Evolutionary conservation across 2,888 invertebrate species (phyloP), one percentile per base, ranked within the genome.

Genomic region (Creontiades dilutus): DNA sequence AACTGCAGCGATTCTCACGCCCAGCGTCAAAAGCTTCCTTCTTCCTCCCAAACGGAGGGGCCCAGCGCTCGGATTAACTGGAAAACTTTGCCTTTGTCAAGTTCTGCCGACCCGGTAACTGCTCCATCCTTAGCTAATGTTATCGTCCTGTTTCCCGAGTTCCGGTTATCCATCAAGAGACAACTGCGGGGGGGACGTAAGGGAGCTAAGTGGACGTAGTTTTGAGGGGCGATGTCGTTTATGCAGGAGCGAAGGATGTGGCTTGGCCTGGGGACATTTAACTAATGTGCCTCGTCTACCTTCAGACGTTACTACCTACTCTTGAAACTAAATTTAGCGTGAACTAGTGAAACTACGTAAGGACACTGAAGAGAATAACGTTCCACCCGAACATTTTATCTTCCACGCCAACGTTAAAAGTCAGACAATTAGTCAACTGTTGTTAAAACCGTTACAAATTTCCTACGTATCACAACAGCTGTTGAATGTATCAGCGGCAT

Each of bases 81-180:
- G 68, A 68, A 68, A 68, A 68, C 68, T 68, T 68, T 68, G 19
- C 23, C 68, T 68, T 68, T 68, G 68, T 68, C 68, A 68, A 68
- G 68, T 68, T 68, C 23, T 68, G 68, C 68, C 68, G 27, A 68
- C 68, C 68, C 68, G 68, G 68, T 68, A 23, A 23, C 68, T 68
- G 68, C 23, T 61, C 61, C 61, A 61, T 61, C 61, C 61, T 68
- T 68, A 68, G 68, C 68, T 68, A 68, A 68, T 68, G 68, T 68
- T 23, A 23, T 68, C 68, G 23, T 27, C 23, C 68, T 68, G 23
- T 23, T 68, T 68, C 12, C 13, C 23, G 68, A 68, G 27, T 5
- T 68, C 68, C 68, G 68, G 68, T 68, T 68, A 68, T 68, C 68
- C 68, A 68, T 68, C 68, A 68, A 68, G 68, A 23, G 68, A 68